Percentiles rank a stretch among this genome's conserved stretches.
Evolutionary conservation across 2,888 invertebrate species (phyloP).

Genomic region (Caenorhabditis becei): DNA sequence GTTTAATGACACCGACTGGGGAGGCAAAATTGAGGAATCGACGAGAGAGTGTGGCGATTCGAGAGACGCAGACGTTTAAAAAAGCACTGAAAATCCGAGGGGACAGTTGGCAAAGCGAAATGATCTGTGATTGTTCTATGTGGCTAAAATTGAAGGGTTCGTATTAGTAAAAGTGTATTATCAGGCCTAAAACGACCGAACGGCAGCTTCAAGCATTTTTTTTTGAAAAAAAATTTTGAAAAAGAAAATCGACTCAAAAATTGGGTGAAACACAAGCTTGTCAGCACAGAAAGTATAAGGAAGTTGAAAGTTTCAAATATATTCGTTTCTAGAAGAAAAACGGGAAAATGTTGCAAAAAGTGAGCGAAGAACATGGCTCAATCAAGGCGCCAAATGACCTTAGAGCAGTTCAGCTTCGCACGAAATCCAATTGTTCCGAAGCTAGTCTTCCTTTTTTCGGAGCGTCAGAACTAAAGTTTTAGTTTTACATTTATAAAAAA

Average conservation of each 20-base stretch:
- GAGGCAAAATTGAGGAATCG: constrained; percentile 10
- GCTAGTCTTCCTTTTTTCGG: no score
- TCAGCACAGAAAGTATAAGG: constrained; percentile 3
- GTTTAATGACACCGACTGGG: constrained; percentile 25
- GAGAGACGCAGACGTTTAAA: not conserved
- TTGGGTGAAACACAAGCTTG: no score
- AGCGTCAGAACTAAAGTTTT: no score
- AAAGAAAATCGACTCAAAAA: no score
- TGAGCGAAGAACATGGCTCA: constrained; percentile 33
- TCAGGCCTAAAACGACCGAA: no score
- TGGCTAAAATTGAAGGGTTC: not conserved
- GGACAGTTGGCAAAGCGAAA: not conserved
- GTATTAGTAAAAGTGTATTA: no score
- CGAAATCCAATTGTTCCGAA: constrained; percentile 13
- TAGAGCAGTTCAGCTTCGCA: constrained; percentile 20
- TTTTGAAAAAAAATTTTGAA: no score
- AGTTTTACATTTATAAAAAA: no score
- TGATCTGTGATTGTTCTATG: constrained; percentile 26
- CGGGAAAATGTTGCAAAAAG: constrained; percentile 4
- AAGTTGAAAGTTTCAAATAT: no score
- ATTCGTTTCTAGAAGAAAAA: not conserved
- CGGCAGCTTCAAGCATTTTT: no score
- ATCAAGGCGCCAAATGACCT: constrained; percentile 33
- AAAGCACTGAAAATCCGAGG: constrained; percentile 13
- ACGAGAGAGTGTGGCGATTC: no score